Conservation (phyloP, 2,113 vertebrate genomes). For the Podarcis cretensis region DNA sequence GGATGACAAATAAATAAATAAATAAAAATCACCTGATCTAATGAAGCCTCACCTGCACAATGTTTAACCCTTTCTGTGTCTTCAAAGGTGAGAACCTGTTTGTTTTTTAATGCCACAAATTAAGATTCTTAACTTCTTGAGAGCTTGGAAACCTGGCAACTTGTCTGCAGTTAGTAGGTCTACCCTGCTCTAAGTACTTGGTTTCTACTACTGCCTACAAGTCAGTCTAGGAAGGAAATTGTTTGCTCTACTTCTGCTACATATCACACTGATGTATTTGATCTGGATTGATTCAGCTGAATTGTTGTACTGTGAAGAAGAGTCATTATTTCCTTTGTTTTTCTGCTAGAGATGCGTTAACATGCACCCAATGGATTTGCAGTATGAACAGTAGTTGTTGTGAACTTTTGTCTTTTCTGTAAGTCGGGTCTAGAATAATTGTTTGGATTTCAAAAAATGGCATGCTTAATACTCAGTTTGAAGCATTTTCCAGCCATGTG, state of each 20-base stretch:
- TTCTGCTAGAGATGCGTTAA: background rate
- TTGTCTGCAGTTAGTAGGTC: background rate
- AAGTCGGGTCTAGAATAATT: background rate
- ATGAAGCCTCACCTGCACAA: background rate
- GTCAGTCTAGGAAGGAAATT: background rate
- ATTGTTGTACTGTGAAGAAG: background rate
- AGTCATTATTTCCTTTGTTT: background rate
- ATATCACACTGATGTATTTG: background rate
- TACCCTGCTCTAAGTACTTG: background rate
- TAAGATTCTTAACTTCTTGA: background rate
- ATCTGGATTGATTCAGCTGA: background rate
- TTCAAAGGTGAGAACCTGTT: background rate
- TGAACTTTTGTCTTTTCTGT: background rate
- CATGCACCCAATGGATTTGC: background rate
- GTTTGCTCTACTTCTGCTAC: background rate
- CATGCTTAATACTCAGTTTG: background rate
- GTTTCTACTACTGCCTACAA: background rate
- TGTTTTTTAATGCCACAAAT: background rate
- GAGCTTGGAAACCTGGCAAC: background rate
- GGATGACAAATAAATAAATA: background rate
- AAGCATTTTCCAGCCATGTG: background rate
- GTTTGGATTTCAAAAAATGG: background rate
- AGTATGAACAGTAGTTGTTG: background rate
- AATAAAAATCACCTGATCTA: background rate
- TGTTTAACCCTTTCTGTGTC: slow-evolving; percentile 1